Evolutionary conservation across 2,113 vertebrate species (phyloP).

Genomic region (Emydura subglobosa): DNA sequence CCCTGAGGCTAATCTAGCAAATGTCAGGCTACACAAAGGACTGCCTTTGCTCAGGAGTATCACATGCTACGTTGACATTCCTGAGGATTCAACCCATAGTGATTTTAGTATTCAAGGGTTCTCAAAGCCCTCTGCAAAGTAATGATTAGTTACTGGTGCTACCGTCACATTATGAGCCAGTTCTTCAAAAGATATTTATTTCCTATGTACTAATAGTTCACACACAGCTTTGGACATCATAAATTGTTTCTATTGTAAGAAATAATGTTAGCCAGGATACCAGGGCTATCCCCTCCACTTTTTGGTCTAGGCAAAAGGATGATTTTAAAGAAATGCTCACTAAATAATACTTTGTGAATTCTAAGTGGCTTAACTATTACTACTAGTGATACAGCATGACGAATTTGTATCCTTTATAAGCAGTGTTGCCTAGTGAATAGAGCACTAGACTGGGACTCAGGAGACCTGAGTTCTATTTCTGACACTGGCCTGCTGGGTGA

Average conservation of each 20-base stretch:
- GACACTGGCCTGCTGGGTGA: constrained; percentile 14
- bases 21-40: constrained; percentile 1
- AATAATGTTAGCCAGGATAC: not conserved
- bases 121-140: not conserved
- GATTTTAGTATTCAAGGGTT: not conserved
- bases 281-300: not conserved
- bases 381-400: not conserved
- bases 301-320: not conserved
- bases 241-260: not conserved
- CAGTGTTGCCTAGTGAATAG: not conserved
- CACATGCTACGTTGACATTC: not conserved
- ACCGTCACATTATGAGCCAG: not conserved
- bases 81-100: not conserved
- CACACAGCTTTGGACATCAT: not conserved
- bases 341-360: not conserved
- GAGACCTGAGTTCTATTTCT: not conserved
- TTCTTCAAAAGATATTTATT: not conserved
- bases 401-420: not conserved
- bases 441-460: not conserved
- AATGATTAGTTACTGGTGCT: not conserved
- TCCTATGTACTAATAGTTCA: not conserved
- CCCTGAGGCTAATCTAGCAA: constrained; percentile 31
- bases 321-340: not conserved
- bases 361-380: not conserved
- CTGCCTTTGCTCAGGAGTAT: constrained; percentile 27